Evolutionary conservation across 2,797 vertebrate species (phyloP).

Genomic region (Spheniscus humboldti): DNA sequence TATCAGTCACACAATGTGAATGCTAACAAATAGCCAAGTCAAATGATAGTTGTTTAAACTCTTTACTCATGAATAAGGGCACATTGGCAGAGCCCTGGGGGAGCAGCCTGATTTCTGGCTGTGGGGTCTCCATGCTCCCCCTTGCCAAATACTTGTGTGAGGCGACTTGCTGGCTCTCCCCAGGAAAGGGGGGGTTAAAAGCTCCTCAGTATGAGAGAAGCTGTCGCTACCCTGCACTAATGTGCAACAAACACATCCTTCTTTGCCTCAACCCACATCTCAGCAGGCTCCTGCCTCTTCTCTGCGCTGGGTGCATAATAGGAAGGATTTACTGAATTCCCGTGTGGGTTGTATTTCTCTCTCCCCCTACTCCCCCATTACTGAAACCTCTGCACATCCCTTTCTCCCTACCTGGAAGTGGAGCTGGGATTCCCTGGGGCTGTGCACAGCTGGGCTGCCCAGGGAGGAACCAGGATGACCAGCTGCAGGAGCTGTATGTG

Average conservation of each 20-base stretch:
- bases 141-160: slow-evolving; percentile 31
- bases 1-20: slow-evolving; percentile 14
- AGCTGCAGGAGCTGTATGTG: not conserved
- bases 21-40: not conserved
- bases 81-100: not conserved
- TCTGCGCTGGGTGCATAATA: not conserved
- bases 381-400: not conserved
- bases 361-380: not conserved
- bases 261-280: not conserved
- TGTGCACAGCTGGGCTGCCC: not conserved
- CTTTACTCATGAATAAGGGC: not conserved
- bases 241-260: not conserved
- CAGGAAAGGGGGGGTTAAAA: slow-evolving; percentile 16
- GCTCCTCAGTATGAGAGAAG: not conserved
- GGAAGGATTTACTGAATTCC: not conserved
- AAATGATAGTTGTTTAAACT: not conserved
- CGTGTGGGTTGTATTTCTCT: not conserved
- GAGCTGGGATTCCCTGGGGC: not conserved
- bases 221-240: not conserved
- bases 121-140: not conserved
- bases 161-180: slow-evolving; percentile 11
- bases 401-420: not conserved
- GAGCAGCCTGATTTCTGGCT: slow-evolving; percentile 27
- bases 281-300: not conserved
- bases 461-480: not conserved